phyloP scores from a whole-genome alignment of 2,797 vertebrate species.

The Sibirionetta formosa region DNA sequence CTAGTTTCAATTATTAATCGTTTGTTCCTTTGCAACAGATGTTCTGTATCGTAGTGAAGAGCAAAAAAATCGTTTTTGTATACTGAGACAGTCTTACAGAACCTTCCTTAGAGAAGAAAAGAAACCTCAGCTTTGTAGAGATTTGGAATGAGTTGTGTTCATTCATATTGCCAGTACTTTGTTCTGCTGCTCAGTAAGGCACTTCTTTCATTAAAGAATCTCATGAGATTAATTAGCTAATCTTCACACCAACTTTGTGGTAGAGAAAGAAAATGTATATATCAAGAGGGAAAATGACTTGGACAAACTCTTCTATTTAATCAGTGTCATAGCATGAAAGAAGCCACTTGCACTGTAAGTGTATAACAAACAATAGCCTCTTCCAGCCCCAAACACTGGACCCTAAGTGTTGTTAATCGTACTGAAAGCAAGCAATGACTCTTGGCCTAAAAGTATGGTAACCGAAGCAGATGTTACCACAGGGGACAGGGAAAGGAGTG shows the following conservation, averaged over 20 bases:
- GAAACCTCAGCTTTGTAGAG: slow-evolving; percentile 14
- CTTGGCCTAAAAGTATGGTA: neutral
- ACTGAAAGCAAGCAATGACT: neutral
- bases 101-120: slow-evolving; percentile 11
- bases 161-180: neutral
- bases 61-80: neutral
- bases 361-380: neutral
- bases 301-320: slow-evolving; percentile 50
- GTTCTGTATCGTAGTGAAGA: neutral
- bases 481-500: neutral
- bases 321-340: slow-evolving; percentile 54
- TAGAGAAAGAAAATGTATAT: neutral
- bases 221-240: slow-evolving; percentile 66
- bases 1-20: slow-evolving; percentile 52
- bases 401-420: neutral
- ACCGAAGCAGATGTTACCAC: neutral
- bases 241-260: slow-evolving; percentile 44
- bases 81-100: neutral
- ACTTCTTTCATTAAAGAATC: slow-evolving; percentile 46
- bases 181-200: slow-evolving; percentile 50
- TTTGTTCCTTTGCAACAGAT: slow-evolving; percentile 41
- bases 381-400: neutral
- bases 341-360: slow-evolving; percentile 40
- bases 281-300: slow-evolving; percentile 55
- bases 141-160: neutral